Percentiles rank a stretch among this genome's conserved stretches.
phyloP scores from a whole-genome alignment of 2,113 vertebrate genomes.

The Heptranchias perlo region DNA sequence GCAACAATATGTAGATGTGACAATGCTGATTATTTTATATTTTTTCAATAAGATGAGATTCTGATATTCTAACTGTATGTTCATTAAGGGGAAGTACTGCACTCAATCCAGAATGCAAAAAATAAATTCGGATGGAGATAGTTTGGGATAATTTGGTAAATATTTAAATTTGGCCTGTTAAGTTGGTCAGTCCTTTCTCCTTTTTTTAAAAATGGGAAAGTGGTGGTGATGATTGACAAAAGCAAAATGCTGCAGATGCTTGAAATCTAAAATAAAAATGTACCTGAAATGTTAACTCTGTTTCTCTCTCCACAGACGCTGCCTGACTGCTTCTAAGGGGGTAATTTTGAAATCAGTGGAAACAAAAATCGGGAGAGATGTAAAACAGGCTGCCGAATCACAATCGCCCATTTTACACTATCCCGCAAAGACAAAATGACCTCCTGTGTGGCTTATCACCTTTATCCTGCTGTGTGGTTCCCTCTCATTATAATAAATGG shows the following conservation, averaged over 20 bases:
- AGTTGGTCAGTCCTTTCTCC: not conserved
- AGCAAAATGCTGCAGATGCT: too few species aligned
- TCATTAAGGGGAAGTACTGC: not conserved
- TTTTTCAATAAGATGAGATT: not conserved
- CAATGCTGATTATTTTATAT: not conserved
- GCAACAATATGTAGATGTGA: too few species aligned
- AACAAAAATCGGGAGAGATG: not conserved
- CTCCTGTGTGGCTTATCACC: not conserved
- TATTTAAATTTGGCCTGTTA: not conserved
- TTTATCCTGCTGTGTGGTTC: not conserved
- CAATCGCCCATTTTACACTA: not conserved
- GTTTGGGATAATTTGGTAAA: not conserved
- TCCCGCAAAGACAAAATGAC: not conserved
- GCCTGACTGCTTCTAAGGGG: too few species aligned
- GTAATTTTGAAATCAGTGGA: too few species aligned
- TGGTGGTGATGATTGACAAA: too few species aligned
- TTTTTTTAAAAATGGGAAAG: not conserved
- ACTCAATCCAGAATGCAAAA: not conserved
- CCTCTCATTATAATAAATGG: not conserved
- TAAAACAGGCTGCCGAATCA: not conserved
- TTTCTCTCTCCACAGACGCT: too few species aligned
- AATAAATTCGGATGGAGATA: not conserved
- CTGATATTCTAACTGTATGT: not conserved
- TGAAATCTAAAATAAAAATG: too few species aligned
- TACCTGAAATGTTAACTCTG: too few species aligned